Conservation (phyloP, 1,140 invertebrate genomes). For the Maconellicoccus hirsutus region DNA sequence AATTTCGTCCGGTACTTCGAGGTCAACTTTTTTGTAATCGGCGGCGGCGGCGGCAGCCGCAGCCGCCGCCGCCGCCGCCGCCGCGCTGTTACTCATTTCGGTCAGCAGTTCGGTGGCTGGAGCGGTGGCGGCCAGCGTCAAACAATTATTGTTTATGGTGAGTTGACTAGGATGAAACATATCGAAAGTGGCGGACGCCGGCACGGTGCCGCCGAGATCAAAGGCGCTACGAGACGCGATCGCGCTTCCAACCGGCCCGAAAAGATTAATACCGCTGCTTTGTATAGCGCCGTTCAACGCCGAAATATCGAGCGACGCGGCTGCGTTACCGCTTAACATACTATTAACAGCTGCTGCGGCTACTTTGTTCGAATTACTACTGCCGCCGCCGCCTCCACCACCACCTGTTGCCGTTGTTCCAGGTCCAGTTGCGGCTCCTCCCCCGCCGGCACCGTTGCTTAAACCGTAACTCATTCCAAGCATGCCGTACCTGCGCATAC, state of each 20-base stretch:
- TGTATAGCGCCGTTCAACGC: slow-evolving; percentile 46
- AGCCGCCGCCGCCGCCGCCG: too few species aligned
- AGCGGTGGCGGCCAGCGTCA: slow-evolving; percentile 34
- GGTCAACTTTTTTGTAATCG: slow-evolving; percentile 49
- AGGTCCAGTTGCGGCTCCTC: too few species aligned
- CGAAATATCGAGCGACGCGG: slow-evolving; percentile 45
- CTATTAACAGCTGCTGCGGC: neutral
- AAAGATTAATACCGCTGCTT: slow-evolving; percentile 50
- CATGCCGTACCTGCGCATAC: slow-evolving; percentile 56
- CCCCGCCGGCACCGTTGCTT: too few species aligned
- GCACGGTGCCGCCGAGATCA: slow-evolving; percentile 49
- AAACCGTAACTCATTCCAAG: slow-evolving; percentile 76
- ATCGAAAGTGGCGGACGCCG: slow-evolving; percentile 51
- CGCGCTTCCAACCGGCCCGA: slow-evolving; percentile 64
- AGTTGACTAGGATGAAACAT: slow-evolving; percentile 47
- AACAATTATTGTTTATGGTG: slow-evolving; percentile 61
- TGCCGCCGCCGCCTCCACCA: too few species aligned
- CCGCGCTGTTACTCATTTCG: neutral
- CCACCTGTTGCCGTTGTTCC: too few species aligned
- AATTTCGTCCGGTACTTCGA: slow-evolving; percentile 77
- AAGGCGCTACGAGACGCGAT: slow-evolving; percentile 26
- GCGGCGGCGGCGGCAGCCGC: too few species aligned
- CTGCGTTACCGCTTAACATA: slow-evolving; percentile 32
- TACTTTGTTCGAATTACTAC: slow-evolving; percentile 34
- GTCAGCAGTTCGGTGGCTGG: neutral